Conservation (phyloP, 2,888 invertebrate species). For the Tipula vernalis region DNA sequence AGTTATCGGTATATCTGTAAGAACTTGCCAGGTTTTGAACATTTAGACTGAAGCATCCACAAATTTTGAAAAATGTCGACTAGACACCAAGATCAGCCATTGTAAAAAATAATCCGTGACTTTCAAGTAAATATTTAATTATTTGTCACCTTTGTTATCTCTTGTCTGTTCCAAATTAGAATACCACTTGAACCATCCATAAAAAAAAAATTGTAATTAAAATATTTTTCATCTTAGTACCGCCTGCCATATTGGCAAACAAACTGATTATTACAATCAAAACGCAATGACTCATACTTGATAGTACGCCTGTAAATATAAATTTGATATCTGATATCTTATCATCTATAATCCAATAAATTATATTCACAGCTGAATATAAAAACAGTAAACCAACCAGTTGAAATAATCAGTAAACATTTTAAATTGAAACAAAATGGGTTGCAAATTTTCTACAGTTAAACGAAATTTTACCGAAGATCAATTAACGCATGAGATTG, state of each 20-base stretch:
- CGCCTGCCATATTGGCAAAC: background rate
- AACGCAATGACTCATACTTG: background rate
- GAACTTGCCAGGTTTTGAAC: too few relatives aligned
- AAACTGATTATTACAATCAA: background rate
- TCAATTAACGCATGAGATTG: background rate
- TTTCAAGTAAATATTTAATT: too few relatives aligned
- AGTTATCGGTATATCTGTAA: too few relatives aligned
- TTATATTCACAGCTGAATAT: background rate
- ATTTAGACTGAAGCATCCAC: too few relatives aligned
- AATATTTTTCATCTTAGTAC: background rate
- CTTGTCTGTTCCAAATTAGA: background rate
- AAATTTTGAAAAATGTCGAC: too few relatives aligned
- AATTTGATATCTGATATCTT: background rate
- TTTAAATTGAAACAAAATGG: background rate
- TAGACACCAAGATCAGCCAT: too few relatives aligned
- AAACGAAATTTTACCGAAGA: background rate
- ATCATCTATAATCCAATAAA: background rate
- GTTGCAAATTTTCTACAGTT: background rate
- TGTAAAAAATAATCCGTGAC: too few relatives aligned
- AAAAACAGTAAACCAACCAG: background rate
- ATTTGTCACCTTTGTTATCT: too few relatives aligned
- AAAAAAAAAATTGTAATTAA: background rate
- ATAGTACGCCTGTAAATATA: background rate
- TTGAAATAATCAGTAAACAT: background rate
- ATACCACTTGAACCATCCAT: background rate